A percentile compares a stretch with the other conserved stretches of the same genome.
Evolutionary conservation across 1,140 invertebrate genomes (phyloP).

Genomic region (Ceratitis capitata): DNA sequence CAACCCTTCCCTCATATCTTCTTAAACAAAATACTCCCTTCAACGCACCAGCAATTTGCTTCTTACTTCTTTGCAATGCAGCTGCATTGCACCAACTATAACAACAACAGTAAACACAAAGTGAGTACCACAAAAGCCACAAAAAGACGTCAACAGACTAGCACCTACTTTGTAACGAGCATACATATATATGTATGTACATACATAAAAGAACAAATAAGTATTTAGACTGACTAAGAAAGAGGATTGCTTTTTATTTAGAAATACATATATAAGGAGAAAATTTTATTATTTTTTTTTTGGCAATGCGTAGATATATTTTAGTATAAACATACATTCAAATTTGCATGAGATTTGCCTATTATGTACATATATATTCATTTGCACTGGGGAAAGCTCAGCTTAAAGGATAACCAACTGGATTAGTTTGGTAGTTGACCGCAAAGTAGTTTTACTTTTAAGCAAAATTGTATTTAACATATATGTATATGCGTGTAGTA

Average conservation of each 20-base stretch:
- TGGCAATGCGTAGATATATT: background rate
- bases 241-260: too few relatives aligned
- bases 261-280: too few relatives aligned
- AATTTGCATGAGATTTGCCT: too few relatives aligned
- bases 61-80: background rate
- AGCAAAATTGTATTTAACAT: background rate
- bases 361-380: too few relatives aligned
- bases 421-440: background rate
- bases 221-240: too few relatives aligned
- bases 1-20: background rate
- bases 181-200: too few relatives aligned
- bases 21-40: background rate
- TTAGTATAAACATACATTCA: background rate
- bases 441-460: background rate
- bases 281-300: too few relatives aligned
- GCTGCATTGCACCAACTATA: background rate
- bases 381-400: background rate
- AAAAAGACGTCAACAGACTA: background rate
- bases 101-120: background rate
- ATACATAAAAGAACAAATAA: too few relatives aligned
- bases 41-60: background rate
- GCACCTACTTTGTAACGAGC: background rate
- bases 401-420: background rate
- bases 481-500: background rate
- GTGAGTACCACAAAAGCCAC: background rate